Evolutionary conservation across 2,888 invertebrate species (phyloP).

Genomic region (Anarsia innoxiella): DNA sequence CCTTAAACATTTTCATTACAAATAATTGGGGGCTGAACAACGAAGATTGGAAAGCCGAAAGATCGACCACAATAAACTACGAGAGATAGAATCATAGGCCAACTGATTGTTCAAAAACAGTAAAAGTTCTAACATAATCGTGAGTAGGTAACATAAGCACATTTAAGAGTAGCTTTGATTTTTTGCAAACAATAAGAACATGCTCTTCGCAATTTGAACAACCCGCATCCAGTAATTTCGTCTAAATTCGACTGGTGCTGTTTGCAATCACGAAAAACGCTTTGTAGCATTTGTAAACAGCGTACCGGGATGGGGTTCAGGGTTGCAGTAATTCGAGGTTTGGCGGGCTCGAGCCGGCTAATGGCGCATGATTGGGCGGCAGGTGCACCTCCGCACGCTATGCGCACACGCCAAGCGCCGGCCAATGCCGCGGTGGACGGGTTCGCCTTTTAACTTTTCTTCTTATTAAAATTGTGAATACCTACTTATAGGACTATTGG

Average conservation of each 20-base stretch:
- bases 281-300: constrained; percentile 7
- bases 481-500: no score
- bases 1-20: constrained; percentile 14
- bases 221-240: no score
- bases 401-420: constrained; percentile 56
- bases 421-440: no score
- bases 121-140: no score
- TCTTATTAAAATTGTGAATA: no score
- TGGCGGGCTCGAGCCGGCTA: constrained; percentile 29
- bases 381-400: constrained; percentile 60
- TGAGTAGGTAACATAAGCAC: no score
- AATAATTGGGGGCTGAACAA: constrained; percentile 15
- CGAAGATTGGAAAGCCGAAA: constrained; percentile 9
- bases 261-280: constrained; percentile 4
- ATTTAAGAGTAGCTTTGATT: no score
- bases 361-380: constrained; percentile 47
- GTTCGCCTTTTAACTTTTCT: not conserved
- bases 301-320: constrained; percentile 9
- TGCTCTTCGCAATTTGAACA: no score
- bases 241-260: no score
- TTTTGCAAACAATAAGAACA: no score
- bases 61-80: constrained; percentile 8
- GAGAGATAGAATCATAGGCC: constrained; percentile 8
- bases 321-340: constrained; percentile 40
- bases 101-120: no score